Percentiles rank a stretch among this genome's conserved stretches.
Evolutionary conservation across 2,797 vertebrate genomes (phyloP).

Genomic region (Propithecus deckenii): DNA sequence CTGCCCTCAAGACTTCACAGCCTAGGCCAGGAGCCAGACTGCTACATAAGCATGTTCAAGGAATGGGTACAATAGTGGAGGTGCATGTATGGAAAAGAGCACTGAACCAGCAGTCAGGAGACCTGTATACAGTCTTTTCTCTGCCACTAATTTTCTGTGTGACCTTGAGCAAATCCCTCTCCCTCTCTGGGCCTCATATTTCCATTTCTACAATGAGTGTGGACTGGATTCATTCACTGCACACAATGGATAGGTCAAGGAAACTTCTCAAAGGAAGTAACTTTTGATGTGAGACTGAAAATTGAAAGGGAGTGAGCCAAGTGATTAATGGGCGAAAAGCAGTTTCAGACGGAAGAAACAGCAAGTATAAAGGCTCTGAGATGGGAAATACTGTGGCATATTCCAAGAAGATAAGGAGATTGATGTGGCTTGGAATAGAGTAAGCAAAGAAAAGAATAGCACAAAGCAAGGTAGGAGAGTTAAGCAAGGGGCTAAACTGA

Average conservation of each 20-base stretch:
- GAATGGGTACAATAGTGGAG: not conserved
- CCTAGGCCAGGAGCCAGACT: not conserved
- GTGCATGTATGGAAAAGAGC: not conserved
- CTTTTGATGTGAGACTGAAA: constrained; percentile 18
- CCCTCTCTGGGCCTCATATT: not conserved
- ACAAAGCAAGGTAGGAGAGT: not conserved
- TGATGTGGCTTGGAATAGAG: not conserved
- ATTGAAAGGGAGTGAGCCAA: not conserved
- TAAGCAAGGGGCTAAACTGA: not conserved
- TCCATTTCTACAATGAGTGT: not conserved
- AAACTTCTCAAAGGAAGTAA: not conserved
- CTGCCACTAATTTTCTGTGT: not conserved
- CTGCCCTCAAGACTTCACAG: not conserved
- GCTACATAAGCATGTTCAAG: not conserved
- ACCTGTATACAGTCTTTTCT: not conserved
- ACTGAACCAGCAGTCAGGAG: not conserved
- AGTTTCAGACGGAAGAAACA: not conserved
- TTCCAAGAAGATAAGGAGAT: not conserved
- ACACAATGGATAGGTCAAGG: not conserved
- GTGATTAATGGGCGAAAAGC: not conserved
- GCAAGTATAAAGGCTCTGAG: not conserved
- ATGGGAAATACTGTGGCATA: not conserved
- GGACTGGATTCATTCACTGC: not conserved
- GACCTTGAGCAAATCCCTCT: not conserved
- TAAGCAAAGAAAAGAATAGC: not conserved